Percentiles rank a stretch among this genome's conserved stretches.
Conservation (phyloP, 2,888 invertebrate genomes). For the Drosophila mayaguana region DNA sequence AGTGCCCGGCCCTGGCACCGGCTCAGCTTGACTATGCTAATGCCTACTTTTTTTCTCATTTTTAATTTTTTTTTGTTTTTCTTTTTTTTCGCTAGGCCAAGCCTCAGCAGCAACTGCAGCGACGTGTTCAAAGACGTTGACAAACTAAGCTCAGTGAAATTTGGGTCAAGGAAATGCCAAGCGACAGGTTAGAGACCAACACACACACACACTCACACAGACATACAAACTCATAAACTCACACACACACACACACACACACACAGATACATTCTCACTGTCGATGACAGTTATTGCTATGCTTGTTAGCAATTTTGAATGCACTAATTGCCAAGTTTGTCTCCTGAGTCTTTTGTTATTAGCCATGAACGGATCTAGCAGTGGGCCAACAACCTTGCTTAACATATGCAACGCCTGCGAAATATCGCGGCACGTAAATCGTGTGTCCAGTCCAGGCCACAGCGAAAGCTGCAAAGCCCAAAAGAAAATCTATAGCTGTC, state of each 20-base stretch:
- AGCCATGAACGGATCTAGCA: conserved; percentile 40
- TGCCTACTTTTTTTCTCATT: conserved; percentile 11
- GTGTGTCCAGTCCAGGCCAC: conserved; percentile 39
- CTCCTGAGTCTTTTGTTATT: conserved; percentile 51
- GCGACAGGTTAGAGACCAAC: conserved; percentile 65
- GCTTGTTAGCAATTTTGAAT: conserved; percentile 59
- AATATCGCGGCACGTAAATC: conserved; percentile 39
- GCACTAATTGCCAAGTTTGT: conserved; percentile 58
- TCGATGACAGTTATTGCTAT: conserved; percentile 59
- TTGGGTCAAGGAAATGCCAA: conserved; percentile 81
- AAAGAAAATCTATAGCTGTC: conserved; percentile 25
- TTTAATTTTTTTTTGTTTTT: background rate
- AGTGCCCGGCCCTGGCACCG: conserved; percentile 53
- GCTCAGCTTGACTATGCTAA: conserved; percentile 59
- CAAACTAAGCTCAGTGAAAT: conserved; percentile 71
- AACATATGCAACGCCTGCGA: conserved; percentile 17
- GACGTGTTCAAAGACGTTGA: conserved; percentile 43
- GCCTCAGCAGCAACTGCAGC: conserved; percentile 46
- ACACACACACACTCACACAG: conserved; percentile 7
- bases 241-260: conserved; percentile 11
- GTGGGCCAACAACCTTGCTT: conserved; percentile 50
- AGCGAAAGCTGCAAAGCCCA: conserved; percentile 47
- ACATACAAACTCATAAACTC: conserved; percentile 6
- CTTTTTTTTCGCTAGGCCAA: conserved; percentile 43
- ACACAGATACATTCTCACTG: conserved; percentile 7